A percentile compares a stretch with the other conserved stretches of the same genome.
Conservation (phyloP, 1,140 invertebrate genomes). For the Halictus rubicundus region DNA sequence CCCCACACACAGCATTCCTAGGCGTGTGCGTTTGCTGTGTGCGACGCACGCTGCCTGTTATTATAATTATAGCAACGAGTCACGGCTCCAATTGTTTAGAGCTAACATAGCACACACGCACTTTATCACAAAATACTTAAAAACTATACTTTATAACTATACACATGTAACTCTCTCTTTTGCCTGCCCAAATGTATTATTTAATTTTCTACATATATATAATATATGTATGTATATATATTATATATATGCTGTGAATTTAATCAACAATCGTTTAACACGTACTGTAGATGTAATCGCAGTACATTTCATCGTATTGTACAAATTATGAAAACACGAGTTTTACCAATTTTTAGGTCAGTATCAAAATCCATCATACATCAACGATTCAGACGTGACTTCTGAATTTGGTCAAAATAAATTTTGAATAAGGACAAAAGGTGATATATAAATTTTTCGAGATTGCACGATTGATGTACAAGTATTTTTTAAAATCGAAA, state of each 20-base stretch:
- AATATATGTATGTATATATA: too few relatives aligned
- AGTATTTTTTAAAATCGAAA: background rate
- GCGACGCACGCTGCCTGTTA: constrained; percentile 77
- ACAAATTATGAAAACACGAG: background rate
- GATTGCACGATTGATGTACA: background rate
- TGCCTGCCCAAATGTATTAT: constrained; percentile 53
- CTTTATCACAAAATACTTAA: constrained; percentile 68
- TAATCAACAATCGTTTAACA: constrained; percentile 21
- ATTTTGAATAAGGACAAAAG: constrained; percentile 6
- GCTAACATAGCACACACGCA: constrained; percentile 73
- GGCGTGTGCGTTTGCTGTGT: constrained; percentile 76
- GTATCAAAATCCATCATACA: background rate
- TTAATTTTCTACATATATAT: constrained; percentile 35
- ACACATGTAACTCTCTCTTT: constrained; percentile 59
- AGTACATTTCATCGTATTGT: constrained; percentile 16
- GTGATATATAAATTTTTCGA: background rate
- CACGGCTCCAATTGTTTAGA: constrained; percentile 75
- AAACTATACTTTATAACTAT: constrained; percentile 56
- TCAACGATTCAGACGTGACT: background rate
- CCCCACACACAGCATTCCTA: constrained; percentile 76
- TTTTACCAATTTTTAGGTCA: background rate
- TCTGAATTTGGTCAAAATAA: background rate
- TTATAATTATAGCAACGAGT: constrained; percentile 78
- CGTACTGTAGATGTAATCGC: constrained; percentile 28
- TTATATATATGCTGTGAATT: constrained; percentile 31